Base-by-base conservation (phyloP, 2,888 invertebrate genomes). In the Catocala sponsa region DNA sequence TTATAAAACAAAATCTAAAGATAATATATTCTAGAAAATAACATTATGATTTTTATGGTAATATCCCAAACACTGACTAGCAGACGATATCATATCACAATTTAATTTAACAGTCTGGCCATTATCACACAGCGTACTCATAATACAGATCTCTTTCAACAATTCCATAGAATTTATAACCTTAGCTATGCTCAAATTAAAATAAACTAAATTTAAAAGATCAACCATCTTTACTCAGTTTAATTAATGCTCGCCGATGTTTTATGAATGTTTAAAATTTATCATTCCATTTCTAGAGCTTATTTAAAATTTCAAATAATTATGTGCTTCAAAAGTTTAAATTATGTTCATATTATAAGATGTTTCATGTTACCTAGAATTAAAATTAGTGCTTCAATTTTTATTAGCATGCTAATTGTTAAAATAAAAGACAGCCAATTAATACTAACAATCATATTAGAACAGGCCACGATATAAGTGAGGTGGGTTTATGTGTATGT, bases 161-260 rank as follows among this genome's bases (percentile, higher is more conserved):
- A 35, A 35, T 6, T 35, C 4, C 35, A 7, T 35, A 35, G 4
- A 15, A 44, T 44, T 44, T 44, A 44, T 5, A 0, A 7, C 5
- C 47, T 15, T 15, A 15, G 15, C 0, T 25, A 10, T 25, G 15
- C 25, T 13, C 6, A 10, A 25, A 47, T 47, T 9, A 25, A 47
- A 25, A 15, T 11, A 47, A 47, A 47, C 10, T 7, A 15, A 25
- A 48, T 10, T 48, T 33, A 32, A 12, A 48, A n/a, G 48, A 32
- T 32, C 48, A 48, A 0, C 11, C 25, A 44, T 44, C 15, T 46
- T 46, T 46, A 11, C 43, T 53, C 33, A 54, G 9, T 35, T 46
- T 54, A 54, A 54, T 46, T 46, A 46, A 46, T 54, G 12, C 33
- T 54, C 12, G 15, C 4, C 13, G 32, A 53, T 7, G 54, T 54